phyloP scores from a whole-genome alignment of 2,113 vertebrate species.

The Myodes glareolus region DNA sequence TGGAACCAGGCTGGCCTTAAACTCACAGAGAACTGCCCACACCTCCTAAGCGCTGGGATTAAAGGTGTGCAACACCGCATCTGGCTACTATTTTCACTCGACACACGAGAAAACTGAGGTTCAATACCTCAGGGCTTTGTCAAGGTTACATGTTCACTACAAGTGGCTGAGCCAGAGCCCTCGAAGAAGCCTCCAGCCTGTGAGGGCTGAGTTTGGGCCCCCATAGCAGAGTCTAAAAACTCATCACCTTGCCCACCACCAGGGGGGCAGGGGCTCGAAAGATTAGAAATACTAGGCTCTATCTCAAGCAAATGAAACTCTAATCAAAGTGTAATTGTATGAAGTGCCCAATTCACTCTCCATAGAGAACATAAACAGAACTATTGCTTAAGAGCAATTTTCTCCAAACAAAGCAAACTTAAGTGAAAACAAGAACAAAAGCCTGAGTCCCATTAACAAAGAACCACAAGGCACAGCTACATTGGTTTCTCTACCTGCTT shows the following conservation, averaged over 20 bases:
- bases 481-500: neutral
- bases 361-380: neutral
- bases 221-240: neutral
- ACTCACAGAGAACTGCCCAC: neutral
- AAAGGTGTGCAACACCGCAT: neutral
- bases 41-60: too few relatives aligned
- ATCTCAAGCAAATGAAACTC: conserved; percentile 32
- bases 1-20: neutral
- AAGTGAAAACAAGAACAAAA: neutral
- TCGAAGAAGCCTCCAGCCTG: neutral
- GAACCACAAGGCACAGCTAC: neutral
- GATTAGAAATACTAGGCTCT: neutral
- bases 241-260: neutral
- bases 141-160: neutral
- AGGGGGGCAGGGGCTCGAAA: neutral
- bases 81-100: conserved; percentile 1
- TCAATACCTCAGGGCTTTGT: neutral
- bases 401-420: conserved; percentile 23
- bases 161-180: neutral
- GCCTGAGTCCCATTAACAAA: neutral
- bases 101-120: neutral
- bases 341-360: neutral
- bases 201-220: neutral
- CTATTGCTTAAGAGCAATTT: conserved; percentile 16
- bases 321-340: conserved; percentile 21